Base-by-base conservation (phyloP, 2,113 vertebrate species). In the Lepus timidus region DNA sequence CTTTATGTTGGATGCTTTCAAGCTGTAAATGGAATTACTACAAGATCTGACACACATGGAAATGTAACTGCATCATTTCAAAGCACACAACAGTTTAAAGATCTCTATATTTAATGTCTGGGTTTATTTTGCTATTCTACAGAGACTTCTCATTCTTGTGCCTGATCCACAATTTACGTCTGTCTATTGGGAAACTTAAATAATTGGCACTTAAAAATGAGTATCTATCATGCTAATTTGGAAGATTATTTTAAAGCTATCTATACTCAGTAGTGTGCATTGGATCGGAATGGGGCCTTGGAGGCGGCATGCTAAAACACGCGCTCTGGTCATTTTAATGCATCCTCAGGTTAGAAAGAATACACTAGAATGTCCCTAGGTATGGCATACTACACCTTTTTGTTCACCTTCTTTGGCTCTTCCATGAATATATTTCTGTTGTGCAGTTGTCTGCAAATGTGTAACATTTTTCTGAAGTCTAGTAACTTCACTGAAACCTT, bases 1-100 rank as follows among this genome's bases (percentile, higher is more conserved):
- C 67, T 82, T 74, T 67, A 64, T 65, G 71, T 68, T 71, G 65
- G 79, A 78, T 88, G 23, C 52, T 83, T 88, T 84, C 95, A 88
- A 92, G 31, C 58, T 86, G 20, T 93, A 55, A 49, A 29, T 81
- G 52, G 94, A 81, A 67, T 67, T 64, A 52, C 44, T 52, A 14
- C 29, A 75, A 67, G 14, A 58, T 39, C 49, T 52, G 1, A 27
- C 33, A 84, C 14, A 85, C 12, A 4, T 25, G 19, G 65, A 78
- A 67, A 25, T 93, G 6, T 33, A 75, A 58, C 51, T 73, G 2
- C 20, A 52, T 33, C 12, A 52, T 85, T 89, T 85, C 29, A 90
- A 94, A 75, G 61, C 27, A 92, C 22, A 55, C 68, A 64, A 85
- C 68, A 44, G 51, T 27, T 65, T 84, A 71, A 36, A 55, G 2